Conservation (phyloP, 2,113 vertebrate genomes). For the Forbesichthys agassizii region DNA sequence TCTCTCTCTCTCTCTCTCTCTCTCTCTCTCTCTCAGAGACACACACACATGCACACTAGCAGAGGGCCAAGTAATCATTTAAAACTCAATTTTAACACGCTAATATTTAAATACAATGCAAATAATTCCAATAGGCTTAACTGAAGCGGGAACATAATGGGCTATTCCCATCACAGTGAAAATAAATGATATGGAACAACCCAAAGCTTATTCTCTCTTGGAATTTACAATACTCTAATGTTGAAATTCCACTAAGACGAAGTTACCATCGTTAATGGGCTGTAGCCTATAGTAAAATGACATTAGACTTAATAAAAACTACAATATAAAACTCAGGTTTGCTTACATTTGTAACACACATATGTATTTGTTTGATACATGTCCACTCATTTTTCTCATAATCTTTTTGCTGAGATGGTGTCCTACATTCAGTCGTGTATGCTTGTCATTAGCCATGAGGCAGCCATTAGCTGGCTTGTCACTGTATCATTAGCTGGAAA, state of each 20-base stretch:
- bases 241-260: not conserved
- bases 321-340: no score
- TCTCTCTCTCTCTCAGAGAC: not conserved
- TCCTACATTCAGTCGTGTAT: no score
- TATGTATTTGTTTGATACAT: no score
- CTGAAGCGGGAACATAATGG: constrained; percentile 19
- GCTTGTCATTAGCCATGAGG: no score
- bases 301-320: no score
- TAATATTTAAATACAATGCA: constrained; percentile 34
- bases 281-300: not conserved
- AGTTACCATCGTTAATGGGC: not conserved
- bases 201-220: not conserved
- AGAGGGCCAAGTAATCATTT: constrained; percentile 23
- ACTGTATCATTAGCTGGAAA: no score
- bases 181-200: constrained; percentile 3
- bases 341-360: no score
- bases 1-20: not conserved
- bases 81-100: constrained; percentile 30
- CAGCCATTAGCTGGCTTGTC: no score
- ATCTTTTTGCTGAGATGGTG: no score
- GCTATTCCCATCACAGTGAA: constrained; percentile 29
- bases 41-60: constrained; percentile 10
- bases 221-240: not conserved
- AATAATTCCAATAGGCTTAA: constrained; percentile 21
- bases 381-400: no score